Percentiles rank a stretch among this genome's conserved stretches.
These are phyloP conservation scores for Caenorhabditis drosophilae DNA, from an alignment of 2,888 invertebrate species.

Conservation along the genomic window DNA sequence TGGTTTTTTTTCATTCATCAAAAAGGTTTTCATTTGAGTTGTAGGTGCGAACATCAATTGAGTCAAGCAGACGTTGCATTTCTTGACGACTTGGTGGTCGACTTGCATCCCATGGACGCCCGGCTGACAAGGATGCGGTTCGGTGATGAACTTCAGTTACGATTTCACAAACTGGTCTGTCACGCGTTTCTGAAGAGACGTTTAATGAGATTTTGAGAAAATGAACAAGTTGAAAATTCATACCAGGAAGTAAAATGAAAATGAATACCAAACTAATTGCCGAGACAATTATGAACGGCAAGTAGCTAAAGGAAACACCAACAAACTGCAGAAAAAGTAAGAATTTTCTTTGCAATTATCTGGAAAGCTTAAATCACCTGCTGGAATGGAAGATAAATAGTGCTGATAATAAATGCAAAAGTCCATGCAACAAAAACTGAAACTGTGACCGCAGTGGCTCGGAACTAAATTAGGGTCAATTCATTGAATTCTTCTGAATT, in stretches of 20 bases:
- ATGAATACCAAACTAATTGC: constrained; percentile 52
- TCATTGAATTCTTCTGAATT: too few species aligned
- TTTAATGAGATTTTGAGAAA: neutral
- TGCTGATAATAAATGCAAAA: constrained; percentile 65
- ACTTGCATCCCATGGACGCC: constrained; percentile 53
- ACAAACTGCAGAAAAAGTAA: constrained; percentile 55
- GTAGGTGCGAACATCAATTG: constrained; percentile 37
- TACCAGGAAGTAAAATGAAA: constrained; percentile 62
- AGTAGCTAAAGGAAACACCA: constrained; percentile 69
- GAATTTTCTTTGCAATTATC: neutral
- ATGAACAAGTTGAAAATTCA: neutral
- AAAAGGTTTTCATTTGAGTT: constrained; percentile 2
- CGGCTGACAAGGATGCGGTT: constrained; percentile 41
- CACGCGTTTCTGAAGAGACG: constrained; percentile 44
- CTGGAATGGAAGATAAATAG: constrained; percentile 67
- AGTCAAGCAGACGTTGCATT: constrained; percentile 38
- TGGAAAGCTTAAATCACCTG: constrained; percentile 50
- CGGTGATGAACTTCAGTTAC: constrained; percentile 50
- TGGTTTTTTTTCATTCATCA: too few species aligned
- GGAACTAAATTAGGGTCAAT: constrained; percentile 62
- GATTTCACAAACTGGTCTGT: constrained; percentile 47
- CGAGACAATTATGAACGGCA: constrained; percentile 70
- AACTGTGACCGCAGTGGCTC: constrained; percentile 64
- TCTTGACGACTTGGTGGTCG: constrained; percentile 42
- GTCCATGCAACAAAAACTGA: constrained; percentile 66